phyloP scores from a whole-genome alignment of 2,888 invertebrate species.

The Aricia artaxerxes region DNA sequence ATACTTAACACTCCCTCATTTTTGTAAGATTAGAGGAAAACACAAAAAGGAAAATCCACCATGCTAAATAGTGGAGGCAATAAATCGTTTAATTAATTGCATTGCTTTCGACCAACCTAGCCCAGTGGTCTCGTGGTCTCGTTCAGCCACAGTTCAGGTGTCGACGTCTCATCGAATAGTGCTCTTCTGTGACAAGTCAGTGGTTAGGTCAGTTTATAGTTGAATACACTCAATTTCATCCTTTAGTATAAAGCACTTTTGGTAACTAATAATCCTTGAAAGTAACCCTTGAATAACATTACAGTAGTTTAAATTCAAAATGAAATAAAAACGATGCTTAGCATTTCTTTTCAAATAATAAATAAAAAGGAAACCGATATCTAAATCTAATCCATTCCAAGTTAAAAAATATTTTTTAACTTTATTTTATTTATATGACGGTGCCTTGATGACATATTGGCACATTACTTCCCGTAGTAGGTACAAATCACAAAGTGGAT shows the following conservation, averaged over 20 bases:
- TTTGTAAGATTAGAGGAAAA: conserved; percentile 26
- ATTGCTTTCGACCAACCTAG: conserved; percentile 51
- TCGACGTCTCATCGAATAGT: conserved; percentile 47
- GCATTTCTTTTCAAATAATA: too few species aligned
- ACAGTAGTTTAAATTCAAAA: too few species aligned
- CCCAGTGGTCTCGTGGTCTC: conserved; percentile 44
- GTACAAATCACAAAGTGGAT: too few species aligned
- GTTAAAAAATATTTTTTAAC: too few species aligned
- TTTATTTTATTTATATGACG: too few species aligned
- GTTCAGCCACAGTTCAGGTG: conserved; percentile 53
- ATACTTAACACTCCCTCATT: conserved; percentile 10
- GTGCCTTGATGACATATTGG: too few species aligned
- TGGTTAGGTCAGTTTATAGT: conserved; percentile 27
- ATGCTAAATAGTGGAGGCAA: conserved; percentile 46
- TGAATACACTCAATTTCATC: background rate
- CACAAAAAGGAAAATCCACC: conserved; percentile 35
- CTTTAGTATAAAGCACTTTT: background rate
- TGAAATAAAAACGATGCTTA: too few species aligned
- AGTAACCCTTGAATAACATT: background rate
- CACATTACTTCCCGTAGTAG: too few species aligned
- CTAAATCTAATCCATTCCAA: too few species aligned
- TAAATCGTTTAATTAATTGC: conserved; percentile 56
- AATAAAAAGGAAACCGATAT: too few species aligned
- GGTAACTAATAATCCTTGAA: background rate
- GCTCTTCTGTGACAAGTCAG: conserved; percentile 30